Conservation (phyloP, 2,797 vertebrate genomes). For the Chloroceryle amazona region DNA sequence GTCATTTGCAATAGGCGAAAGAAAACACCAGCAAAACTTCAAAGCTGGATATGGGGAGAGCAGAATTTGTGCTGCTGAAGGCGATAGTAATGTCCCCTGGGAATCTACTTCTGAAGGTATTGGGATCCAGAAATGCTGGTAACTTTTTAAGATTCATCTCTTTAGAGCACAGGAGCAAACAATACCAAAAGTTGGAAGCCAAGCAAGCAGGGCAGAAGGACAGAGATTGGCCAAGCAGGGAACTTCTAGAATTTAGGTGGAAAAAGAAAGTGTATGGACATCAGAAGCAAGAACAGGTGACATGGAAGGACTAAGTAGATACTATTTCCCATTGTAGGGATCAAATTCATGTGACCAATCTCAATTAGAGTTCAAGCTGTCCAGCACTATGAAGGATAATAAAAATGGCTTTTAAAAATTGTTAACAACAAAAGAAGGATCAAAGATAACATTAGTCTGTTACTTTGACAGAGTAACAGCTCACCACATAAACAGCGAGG, state of each 20-base stretch:
- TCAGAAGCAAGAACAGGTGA: neutral
- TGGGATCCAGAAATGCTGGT: neutral
- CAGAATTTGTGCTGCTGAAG: neutral
- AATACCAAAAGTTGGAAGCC: neutral
- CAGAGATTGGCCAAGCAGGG: fast-evolving
- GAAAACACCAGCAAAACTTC: neutral
- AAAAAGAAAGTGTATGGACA: neutral
- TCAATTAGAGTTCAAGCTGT: neutral
- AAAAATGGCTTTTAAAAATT: neutral
- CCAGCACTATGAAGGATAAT: neutral
- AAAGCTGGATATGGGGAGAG: fast-evolving
- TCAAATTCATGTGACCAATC: neutral
- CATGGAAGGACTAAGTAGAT: neutral
- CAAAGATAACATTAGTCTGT: neutral
- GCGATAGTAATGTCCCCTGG: neutral
- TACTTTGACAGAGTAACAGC: neutral
- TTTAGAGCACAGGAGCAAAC: neutral
- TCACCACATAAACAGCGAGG: neutral
- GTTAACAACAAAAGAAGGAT: neutral
- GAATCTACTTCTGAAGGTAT: neutral
- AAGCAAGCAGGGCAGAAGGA: neutral
- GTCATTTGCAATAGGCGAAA: neutral
- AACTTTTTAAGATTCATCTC: neutral
- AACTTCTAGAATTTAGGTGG: neutral
- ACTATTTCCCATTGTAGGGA: neutral